A percentile compares a stretch with the other conserved stretches of the same genome.
These are phyloP conservation scores for Dugesia japonica DNA, from an alignment of 2,888 invertebrate genomes.

Conservation along the genomic window DNA sequence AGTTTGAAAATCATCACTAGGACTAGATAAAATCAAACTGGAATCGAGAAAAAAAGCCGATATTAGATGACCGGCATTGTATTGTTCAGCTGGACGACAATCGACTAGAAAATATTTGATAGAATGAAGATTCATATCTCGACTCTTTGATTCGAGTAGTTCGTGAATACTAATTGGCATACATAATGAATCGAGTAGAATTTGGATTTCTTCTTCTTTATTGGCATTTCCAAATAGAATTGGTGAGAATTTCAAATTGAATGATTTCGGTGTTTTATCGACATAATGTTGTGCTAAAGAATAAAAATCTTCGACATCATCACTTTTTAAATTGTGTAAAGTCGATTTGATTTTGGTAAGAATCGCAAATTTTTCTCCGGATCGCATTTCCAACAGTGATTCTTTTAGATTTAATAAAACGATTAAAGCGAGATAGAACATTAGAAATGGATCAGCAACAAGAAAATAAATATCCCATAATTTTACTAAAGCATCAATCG, in stretches of 20 bases:
- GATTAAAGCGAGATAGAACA: constrained; percentile 80
- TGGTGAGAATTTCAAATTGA: constrained; percentile 55
- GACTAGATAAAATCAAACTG: constrained; percentile 86
- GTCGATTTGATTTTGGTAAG: constrained; percentile 33
- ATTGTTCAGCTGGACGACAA: constrained; percentile 85
- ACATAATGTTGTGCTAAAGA: constrained; percentile 87
- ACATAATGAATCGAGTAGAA: constrained; percentile 69
- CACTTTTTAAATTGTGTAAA: constrained; percentile 61
- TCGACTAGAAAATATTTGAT: constrained; percentile 58
- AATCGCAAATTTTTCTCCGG: neutral
- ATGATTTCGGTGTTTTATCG: constrained; percentile 75
- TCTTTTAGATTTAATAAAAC: constrained; percentile 75
- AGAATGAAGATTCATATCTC: neutral
- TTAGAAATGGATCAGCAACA: constrained; percentile 80
- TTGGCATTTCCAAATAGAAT: constrained; percentile 46
- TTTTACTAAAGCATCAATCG: constrained; percentile 16
- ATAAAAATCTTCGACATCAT: constrained; percentile 89
- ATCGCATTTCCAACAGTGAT: neutral
- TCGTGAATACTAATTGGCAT: constrained; percentile 86
- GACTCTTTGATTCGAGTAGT: constrained; percentile 47
- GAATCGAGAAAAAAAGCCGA: constrained; percentile 95
- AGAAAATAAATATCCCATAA: constrained; percentile 96
- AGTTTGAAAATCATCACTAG: constrained; percentile 59
- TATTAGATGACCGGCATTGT: constrained; percentile 83
- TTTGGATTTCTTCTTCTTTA: constrained; percentile 45